phyloP scores from a whole-genome alignment of 2,113 vertebrate genomes.

The Neofelis nebulosa region DNA sequence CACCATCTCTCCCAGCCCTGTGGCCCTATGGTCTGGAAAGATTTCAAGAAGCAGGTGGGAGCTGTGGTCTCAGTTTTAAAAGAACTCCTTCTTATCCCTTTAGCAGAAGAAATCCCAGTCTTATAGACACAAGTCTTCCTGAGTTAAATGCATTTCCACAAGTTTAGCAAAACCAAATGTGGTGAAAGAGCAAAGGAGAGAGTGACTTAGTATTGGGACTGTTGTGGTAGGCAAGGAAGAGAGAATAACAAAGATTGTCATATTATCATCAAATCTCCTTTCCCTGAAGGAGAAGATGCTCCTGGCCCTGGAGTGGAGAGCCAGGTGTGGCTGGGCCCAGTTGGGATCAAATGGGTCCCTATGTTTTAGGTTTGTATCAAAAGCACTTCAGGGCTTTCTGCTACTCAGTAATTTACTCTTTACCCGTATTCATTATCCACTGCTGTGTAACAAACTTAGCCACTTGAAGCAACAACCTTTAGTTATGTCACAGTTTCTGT shows the following conservation, averaged over 20 bases:
- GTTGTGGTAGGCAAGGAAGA: neutral
- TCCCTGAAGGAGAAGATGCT: neutral
- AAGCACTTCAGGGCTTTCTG: neutral
- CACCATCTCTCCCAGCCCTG: neutral
- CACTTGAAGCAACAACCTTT: neutral
- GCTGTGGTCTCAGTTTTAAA: neutral
- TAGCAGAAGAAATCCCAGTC: neutral
- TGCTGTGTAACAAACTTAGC: neutral
- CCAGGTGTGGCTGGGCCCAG: neutral
- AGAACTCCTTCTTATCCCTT: neutral
- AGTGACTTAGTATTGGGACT: neutral
- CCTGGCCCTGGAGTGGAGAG: neutral
- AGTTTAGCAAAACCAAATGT: neutral
- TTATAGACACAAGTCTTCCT: neutral
- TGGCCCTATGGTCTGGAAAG: neutral
- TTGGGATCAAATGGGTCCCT: neutral
- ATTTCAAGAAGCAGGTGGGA: neutral
- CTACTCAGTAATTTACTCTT: neutral
- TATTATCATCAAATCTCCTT: neutral
- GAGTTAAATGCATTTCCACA: neutral
- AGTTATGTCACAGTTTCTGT: neutral
- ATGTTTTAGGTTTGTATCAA: neutral
- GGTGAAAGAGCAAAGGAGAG: neutral
- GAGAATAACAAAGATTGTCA: neutral
- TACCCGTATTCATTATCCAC: neutral